Base-by-base conservation (phyloP, 1,140 invertebrate species). In the Drosophila nigromelanica region DNA sequence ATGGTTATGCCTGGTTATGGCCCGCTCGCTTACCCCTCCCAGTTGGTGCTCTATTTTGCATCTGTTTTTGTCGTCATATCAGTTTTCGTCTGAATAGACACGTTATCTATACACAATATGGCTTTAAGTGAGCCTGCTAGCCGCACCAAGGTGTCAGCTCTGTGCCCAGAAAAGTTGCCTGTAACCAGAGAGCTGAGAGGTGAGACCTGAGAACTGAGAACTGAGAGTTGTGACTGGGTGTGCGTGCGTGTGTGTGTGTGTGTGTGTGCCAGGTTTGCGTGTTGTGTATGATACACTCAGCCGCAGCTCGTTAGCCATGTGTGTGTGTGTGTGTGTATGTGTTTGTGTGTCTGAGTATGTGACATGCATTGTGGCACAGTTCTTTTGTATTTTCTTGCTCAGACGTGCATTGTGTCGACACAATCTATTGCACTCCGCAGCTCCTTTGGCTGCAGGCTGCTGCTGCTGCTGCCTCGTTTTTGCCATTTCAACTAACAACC, bases 31-130 rank as follows among this genome's bases (percentile, higher is more conserved):
- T 27, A 6, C 6, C 27, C n/a, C 48, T 8, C 24, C 11, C 12
- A 40, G 18, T 43, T 70, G 50, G 40, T 50, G 43, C 15, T 47
- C 64, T 24, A 27, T 60, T 59, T 64, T 77, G 68, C 62, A 70
- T 66, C 78, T 77, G 74, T 62, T 78, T 71, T 74, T 81, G 74
- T 61, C 75, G 58, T 73, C 76, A 78, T 89, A 87, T 87, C 83
- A 77, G 85, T 80, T 89, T 67, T 80, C 76, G 83, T 72, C 85
- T 87, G 83, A 87, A 87, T 87, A 89, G 76, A 89, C 85, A 87
- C 69, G 83, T 89, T 87, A 87, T 87, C 85, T 89, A 68, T 80
- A 80, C 80, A 89, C 79, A 87, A 89, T 83, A 77, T 74, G 79
- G 79, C 76, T 79, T 89, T 54, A 89, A 83, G 83, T 77, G 80